These are phyloP conservation scores for Mythimna pallens DNA, from an alignment of 2,888 invertebrate genomes.

Conservation along the genomic window DNA sequence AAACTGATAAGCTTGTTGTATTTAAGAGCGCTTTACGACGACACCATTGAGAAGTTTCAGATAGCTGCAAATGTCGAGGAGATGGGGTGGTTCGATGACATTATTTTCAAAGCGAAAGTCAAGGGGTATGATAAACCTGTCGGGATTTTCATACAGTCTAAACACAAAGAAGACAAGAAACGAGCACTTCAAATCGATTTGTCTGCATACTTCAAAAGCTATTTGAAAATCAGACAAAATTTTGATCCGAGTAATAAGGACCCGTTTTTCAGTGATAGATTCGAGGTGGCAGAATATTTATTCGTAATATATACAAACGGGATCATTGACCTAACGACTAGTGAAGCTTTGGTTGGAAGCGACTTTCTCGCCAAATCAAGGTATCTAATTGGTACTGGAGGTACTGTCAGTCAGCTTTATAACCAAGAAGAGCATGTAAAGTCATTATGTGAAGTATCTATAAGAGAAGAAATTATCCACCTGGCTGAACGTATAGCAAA, in stretches of 20 bases:
- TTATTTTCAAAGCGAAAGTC: constrained; percentile 46
- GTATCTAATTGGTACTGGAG: constrained; percentile 39
- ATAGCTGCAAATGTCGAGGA: constrained; percentile 53
- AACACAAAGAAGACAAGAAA: constrained; percentile 35
- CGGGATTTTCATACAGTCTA: constrained; percentile 46
- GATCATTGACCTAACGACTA: background rate
- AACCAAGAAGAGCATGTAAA: constrained; percentile 20
- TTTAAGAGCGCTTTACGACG: constrained; percentile 42
- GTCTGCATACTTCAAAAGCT: constrained; percentile 43
- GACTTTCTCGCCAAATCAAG: background rate
- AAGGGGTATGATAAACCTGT: constrained; percentile 23
- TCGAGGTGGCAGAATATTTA: constrained; percentile 23
- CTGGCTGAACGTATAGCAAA: constrained; percentile 30
- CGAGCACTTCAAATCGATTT: constrained; percentile 13
- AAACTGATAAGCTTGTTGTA: constrained; percentile 53
- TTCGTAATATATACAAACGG: constrained; percentile 54
- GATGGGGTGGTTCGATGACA: constrained; percentile 52
- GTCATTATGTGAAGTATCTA: constrained; percentile 7
- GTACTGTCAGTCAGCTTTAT: background rate
- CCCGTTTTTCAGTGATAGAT: constrained; percentile 20
- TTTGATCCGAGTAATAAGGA: constrained; percentile 6
- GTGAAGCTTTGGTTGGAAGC: background rate
- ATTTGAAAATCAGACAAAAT: constrained; percentile 34
- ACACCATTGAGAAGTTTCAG: constrained; percentile 43
- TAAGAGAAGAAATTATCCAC: constrained; percentile 27